Evolutionary conservation across 2,888 invertebrate species (phyloP).

Genomic region (Rhagophthalmus giganteus): DNA sequence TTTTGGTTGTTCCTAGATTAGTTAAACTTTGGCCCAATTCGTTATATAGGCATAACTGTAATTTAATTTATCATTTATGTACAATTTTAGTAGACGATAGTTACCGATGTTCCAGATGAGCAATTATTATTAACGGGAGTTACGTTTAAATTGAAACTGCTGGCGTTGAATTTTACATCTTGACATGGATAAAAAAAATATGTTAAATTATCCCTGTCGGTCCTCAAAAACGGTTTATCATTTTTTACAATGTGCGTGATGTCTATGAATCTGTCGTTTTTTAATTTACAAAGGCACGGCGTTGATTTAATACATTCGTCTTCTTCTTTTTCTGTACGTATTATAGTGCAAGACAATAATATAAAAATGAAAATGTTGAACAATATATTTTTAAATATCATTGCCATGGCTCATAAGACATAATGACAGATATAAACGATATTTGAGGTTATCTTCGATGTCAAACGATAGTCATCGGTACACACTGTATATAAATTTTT

Average conservation of each 20-base stretch:
- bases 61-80: conserved; percentile 3
- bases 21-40: conserved; percentile 20
- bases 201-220: conserved; percentile 30
- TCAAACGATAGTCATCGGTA: conserved; percentile 10
- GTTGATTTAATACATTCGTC: conserved; percentile 29
- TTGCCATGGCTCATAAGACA: conserved; percentile 25
- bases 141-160: background rate
- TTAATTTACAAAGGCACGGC: conserved; percentile 47
- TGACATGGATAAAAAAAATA: conserved; percentile 53
- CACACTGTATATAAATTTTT: too few relatives aligned
- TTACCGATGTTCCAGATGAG: conserved; percentile 27
- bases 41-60: conserved; percentile 37
- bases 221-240: conserved; percentile 31
- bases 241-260: conserved; percentile 37
- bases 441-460: conserved; percentile 29
- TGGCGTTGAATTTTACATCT: conserved; percentile 33
- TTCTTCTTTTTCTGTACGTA: conserved; percentile 16
- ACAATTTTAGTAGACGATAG: conserved; percentile 8
- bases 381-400: conserved; percentile 12
- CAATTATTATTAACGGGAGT: conserved; percentile 22
- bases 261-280: conserved; percentile 46
- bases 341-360: conserved; percentile 7
- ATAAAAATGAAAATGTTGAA: conserved; percentile 15
- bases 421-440: conserved; percentile 17
- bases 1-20: conserved; percentile 33